Evolutionary conservation across 2,797 vertebrate genomes (phyloP).

Genomic region (Varecia variegata): DNA sequence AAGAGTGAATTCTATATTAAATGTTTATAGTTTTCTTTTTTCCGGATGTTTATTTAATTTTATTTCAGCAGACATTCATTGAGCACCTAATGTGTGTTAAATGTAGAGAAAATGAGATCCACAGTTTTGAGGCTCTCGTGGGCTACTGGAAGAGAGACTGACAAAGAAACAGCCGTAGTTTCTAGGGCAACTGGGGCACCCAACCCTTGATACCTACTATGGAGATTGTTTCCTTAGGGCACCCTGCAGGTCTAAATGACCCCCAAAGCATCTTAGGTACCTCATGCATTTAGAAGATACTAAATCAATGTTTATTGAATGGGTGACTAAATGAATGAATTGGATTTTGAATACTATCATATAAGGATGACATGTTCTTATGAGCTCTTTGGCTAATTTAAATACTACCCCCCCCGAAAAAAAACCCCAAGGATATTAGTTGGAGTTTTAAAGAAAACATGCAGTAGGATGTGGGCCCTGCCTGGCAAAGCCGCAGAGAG

Average conservation of each 20-base stretch:
- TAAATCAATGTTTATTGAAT: background rate
- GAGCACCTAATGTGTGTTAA: slow-evolving; percentile 1
- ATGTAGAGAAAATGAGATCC: background rate
- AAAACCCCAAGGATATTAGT: background rate
- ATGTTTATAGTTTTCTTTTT: slow-evolving; percentile 57
- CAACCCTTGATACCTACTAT: background rate
- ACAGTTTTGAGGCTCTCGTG: background rate
- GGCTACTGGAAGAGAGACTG: background rate
- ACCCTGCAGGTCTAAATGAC: background rate
- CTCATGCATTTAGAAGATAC: background rate
- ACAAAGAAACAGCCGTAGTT: background rate
- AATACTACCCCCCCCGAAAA: background rate
- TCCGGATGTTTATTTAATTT: slow-evolving; percentile 56
- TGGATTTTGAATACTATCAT: background rate
- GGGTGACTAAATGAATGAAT: background rate
- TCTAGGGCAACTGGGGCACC: background rate
- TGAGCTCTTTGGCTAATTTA: slow-evolving; percentile 30
- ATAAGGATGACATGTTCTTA: background rate
- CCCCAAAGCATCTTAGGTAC: background rate
- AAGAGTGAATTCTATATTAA: slow-evolving; percentile 30
- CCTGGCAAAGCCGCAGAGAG: background rate
- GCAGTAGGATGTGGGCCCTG: background rate
- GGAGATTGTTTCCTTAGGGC: background rate
- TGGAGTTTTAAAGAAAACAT: slow-evolving; percentile 8
- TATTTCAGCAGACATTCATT: slow-evolving; percentile 15